Evolutionary conservation across 2,113 vertebrate species (phyloP).

Genomic region (Indicator maculatus): DNA sequence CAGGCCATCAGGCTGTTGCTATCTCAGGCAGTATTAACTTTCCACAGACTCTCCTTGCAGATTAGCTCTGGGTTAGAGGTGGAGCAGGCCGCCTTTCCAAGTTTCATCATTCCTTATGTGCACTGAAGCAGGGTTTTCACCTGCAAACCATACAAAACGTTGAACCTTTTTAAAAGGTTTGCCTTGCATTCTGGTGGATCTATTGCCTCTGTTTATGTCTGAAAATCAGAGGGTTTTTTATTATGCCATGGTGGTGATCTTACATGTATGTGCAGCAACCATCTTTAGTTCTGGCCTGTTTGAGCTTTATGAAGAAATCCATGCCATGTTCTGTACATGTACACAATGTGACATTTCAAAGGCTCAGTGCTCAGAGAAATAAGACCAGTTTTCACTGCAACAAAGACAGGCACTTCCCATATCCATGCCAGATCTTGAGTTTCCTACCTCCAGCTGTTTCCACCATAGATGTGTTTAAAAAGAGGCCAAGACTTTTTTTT

Average conservation of each 20-base stretch:
- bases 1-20: background rate
- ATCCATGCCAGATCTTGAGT: slow-evolving; percentile 65
- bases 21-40: background rate
- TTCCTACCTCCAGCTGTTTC: slow-evolving; percentile 68
- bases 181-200: background rate
- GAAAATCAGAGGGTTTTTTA: background rate
- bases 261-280: background rate
- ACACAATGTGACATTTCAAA: slow-evolving; percentile 55
- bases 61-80: background rate
- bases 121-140: slow-evolving; percentile 2
- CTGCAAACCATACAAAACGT: background rate
- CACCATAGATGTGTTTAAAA: slow-evolving; percentile 63
- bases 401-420: slow-evolving; percentile 66
- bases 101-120: slow-evolving; percentile 41
- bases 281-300: background rate
- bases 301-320: slow-evolving; percentile 5
- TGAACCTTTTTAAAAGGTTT: background rate
- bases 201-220: background rate
- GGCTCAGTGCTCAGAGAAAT: slow-evolving; percentile 22
- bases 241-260: background rate
- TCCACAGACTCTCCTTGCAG: background rate
- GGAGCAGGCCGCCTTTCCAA: background rate
- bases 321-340: background rate
- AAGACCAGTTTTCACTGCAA: slow-evolving; percentile 48
- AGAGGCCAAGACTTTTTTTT: slow-evolving; percentile 27